Evolutionary conservation across 2,113 vertebrate genomes (phyloP), one percentile per base, ranked within the genome.

Genomic region (Empidonax alnorum): DNA sequence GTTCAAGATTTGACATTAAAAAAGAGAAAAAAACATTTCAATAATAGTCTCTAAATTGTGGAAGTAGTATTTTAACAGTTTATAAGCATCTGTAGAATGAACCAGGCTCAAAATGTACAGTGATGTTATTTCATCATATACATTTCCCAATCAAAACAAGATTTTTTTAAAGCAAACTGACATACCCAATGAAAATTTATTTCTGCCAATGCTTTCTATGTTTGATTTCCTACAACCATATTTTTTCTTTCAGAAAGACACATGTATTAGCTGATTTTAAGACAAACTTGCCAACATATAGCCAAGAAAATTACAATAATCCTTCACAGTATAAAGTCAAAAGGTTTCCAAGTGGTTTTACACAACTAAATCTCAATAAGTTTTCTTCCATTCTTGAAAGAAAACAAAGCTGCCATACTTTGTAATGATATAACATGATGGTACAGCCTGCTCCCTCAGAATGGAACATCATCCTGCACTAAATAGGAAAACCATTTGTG

Each of bases 301-400:
- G 17, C 52, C 56, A 75, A 81, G 33, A 95, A 87, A 87, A 87
- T 53, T 17, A 50, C 13, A 69, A 62, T 27, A 87, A 82, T 49
- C 10, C 20, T 79, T 82, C 65, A 58, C 14, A 66, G 6, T 4
- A 15, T 28, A 37, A 67, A 79, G 59, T 37, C 37, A 85, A 89
- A 91, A 79, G 20, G 1, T 56, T 93, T 78, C 75, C 46, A 82
- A 5, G 1, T 30, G 28, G 10, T 62, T 85, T 94, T n/a, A 58
- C 14, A 6, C 35, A 73, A 85, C 1, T 14, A 86, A 62, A 83
- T 39, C 6, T 59, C 41, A 77, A 24, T 2, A 31, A 12, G 4
- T 56, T 73, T 86, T 73, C 18, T 84, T 81, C 52, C 14, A 42
- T 49, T 21, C 18, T 84, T 65, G 41, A 81, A 75, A 87, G 80